Conservation (phyloP, 2,113 vertebrate species). For the Apteryx mantelli region DNA sequence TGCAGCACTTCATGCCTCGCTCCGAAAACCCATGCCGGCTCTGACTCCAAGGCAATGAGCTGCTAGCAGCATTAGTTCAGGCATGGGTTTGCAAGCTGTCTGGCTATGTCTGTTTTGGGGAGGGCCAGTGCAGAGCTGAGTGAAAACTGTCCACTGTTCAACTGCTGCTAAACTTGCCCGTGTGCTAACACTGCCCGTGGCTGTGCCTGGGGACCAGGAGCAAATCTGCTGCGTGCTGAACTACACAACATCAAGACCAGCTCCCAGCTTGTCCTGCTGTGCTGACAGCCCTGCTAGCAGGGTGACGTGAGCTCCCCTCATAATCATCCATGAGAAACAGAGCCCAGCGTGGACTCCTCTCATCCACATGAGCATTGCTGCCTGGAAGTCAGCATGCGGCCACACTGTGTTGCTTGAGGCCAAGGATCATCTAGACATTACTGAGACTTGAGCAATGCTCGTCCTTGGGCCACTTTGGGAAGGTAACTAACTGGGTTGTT, state of each 20-base stretch:
- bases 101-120: no score
- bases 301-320: not conserved
- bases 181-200: no score
- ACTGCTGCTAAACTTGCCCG: no score
- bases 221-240: not conserved
- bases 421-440: not conserved
- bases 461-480: not conserved
- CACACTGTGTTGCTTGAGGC: not conserved
- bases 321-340: not conserved
- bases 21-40: no score
- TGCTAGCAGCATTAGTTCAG: no score
- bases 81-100: no score
- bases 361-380: rapidly evolving
- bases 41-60: no score
- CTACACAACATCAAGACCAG: not conserved
- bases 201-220: not conserved
- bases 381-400: rapidly evolving
- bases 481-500: not conserved
- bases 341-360: not conserved
- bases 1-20: not conserved
- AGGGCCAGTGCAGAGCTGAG: no score
- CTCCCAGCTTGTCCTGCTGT: not conserved
- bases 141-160: no score
- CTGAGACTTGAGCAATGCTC: not conserved
- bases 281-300: not conserved